phyloP scores from a whole-genome alignment of 2,113 vertebrate species.

The Mus musculus region GRCm39 chr7:82529001-82529500 shows the following conservation, averaged over 20 bases:
- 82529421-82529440: neutral
- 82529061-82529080: rapidly evolving
- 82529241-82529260: neutral
- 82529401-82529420: neutral
- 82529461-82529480: neutral
- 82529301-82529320: neutral
- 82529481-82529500: neutral
- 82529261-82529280: neutral
- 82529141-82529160: neutral
- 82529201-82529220: neutral
- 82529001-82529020: no score
- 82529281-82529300: neutral
- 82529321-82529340: neutral
- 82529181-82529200: neutral
- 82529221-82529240: neutral
- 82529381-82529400: neutral
- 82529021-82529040: neutral
- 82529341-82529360: neutral
- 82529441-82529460: neutral
- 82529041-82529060: neutral
- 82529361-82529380: neutral
- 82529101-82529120: neutral
- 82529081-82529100: neutral
- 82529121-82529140: neutral
- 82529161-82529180: neutral